Evolutionary conservation across 1,140 invertebrate genomes (phyloP).

Genomic region (Brachionus plicatilis): DNA sequence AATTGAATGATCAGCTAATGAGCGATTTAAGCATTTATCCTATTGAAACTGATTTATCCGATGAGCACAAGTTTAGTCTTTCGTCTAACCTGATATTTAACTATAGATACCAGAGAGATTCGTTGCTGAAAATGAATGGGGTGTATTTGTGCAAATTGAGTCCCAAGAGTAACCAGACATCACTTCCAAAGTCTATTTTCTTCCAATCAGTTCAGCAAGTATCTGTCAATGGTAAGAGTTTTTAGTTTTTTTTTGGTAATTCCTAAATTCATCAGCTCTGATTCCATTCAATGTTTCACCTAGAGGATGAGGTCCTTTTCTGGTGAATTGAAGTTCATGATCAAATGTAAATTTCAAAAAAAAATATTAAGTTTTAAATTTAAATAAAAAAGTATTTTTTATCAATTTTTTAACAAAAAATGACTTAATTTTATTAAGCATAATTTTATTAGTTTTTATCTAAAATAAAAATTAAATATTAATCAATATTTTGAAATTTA

Average conservation of each 20-base stretch:
- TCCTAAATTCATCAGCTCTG: neutral
- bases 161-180: neutral
- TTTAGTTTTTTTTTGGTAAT: neutral
- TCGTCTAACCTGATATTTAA: constrained; percentile 1
- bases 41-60: neutral
- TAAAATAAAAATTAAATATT: too few relatives aligned
- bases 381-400: too few relatives aligned
- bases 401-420: too few relatives aligned
- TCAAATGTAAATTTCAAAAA: too few relatives aligned
- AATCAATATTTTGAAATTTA: too few relatives aligned
- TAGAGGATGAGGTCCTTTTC: too few relatives aligned
- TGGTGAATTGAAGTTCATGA: too few relatives aligned
- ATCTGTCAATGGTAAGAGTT: neutral
- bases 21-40: constrained; percentile 8
- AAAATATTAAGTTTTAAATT: too few relatives aligned
- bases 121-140: neutral
- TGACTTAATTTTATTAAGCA: too few relatives aligned
- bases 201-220: constrained; percentile 14
- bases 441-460: too few relatives aligned
- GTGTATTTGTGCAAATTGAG: constrained; percentile 31
- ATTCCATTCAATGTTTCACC: too few relatives aligned
- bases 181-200: neutral
- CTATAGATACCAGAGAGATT: neutral
- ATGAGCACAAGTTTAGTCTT: neutral
- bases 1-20: neutral